Conservation (phyloP, 1,140 invertebrate genomes). For the Liolophura sinensis region DNA sequence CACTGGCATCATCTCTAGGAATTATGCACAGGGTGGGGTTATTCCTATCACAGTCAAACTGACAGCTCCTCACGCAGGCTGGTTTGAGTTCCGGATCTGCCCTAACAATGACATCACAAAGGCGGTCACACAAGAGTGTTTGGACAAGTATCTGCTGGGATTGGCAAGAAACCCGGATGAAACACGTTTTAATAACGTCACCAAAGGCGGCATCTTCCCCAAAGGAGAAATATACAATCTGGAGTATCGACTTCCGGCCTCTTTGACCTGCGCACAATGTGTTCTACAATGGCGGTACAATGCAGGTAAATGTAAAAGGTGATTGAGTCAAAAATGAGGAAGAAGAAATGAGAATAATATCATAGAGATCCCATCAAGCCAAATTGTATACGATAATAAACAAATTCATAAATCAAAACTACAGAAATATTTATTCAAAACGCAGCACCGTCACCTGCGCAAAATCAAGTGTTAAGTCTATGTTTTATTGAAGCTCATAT, state of each 20-base stretch:
- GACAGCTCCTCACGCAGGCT: conserved; percentile 64
- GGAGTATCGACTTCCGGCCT: background rate
- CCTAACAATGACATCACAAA: conserved; percentile 62
- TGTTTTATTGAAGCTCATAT: too few species aligned
- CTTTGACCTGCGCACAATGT: background rate
- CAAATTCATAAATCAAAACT: too few species aligned
- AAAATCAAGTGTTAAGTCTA: too few species aligned
- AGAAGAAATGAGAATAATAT: too few species aligned
- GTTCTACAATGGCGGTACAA: conserved; percentile 4
- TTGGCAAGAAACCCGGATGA: conserved; percentile 2
- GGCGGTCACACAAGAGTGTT: conserved; percentile 29
- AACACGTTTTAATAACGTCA: background rate
- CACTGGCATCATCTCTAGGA: conserved; percentile 47
- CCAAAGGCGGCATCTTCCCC: background rate
- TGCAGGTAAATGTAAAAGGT: conserved; percentile 2
- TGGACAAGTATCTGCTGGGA: conserved; percentile 28
- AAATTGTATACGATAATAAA: too few species aligned
- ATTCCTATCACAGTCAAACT: conserved; percentile 34
- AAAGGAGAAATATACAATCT: conserved; percentile 1
- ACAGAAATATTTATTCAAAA: too few species aligned
- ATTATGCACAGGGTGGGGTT: conserved; percentile 39
- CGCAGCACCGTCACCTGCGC: too few species aligned
- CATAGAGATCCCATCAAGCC: too few species aligned
- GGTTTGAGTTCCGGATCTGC: conserved; percentile 86
- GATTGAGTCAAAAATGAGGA: too few species aligned